Percentiles rank a stretch among this genome's conserved stretches.
Conservation (phyloP, 2,888 invertebrate genomes). For the Eupithecia subumbrata region DNA sequence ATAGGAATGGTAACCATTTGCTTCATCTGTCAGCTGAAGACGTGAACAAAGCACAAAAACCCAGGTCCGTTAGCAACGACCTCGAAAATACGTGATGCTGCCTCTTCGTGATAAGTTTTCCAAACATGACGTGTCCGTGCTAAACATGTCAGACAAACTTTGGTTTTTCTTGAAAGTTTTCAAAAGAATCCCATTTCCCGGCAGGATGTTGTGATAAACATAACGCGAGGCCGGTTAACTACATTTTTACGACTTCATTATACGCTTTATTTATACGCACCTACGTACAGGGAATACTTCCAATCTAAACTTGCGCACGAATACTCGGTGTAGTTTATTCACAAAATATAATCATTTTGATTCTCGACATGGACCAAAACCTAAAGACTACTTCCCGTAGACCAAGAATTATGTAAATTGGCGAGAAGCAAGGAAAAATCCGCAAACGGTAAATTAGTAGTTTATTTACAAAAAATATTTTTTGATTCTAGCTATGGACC, state of each 20-base stretch:
- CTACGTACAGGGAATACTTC: neutral
- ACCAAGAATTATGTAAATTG: too few relatives aligned
- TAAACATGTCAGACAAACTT: neutral
- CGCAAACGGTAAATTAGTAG: too few relatives aligned
- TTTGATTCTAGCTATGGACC: too few relatives aligned
- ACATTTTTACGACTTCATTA: conserved; percentile 19
- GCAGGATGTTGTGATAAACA: conserved; percentile 13
- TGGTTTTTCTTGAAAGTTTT: conserved; percentile 1
- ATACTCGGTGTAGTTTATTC: too few relatives aligned
- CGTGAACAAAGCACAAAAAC: neutral
- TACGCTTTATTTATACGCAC: conserved; percentile 12
- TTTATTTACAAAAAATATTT: too few relatives aligned
- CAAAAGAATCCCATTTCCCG: neutral
- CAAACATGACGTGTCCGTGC: neutral
- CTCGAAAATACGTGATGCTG: neutral
- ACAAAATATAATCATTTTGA: too few relatives aligned
- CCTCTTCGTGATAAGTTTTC: neutral
- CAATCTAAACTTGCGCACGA: neutral
- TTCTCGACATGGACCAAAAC: too few relatives aligned
- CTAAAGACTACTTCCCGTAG: too few relatives aligned
- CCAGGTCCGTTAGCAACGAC: neutral
- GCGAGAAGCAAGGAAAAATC: too few relatives aligned
- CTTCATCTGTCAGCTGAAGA: neutral
- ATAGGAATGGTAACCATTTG: neutral
- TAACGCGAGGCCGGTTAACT: conserved; percentile 15